Base-by-base conservation (phyloP, 2,888 invertebrate species). In the Plagodis pulveraria region DNA sequence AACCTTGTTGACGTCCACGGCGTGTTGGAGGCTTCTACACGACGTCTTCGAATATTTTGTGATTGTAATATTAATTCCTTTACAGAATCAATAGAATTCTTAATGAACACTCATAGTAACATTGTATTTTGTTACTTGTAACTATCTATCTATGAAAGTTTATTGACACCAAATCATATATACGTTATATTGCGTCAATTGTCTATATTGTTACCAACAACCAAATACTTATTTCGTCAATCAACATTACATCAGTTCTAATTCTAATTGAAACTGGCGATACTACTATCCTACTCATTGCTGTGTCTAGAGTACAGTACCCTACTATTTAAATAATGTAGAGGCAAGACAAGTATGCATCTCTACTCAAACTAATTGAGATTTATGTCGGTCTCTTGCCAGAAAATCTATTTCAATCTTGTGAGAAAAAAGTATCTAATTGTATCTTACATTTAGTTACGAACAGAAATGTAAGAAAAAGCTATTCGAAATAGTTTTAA, bases 331-430 rank as follows among this genome's bases (percentile, higher is more conserved):
- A 22, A 22, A 22, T 22, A 22, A 22, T 22, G 22, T 22, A 22
- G 22, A 36, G 7, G 36, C 8, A 40, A 10, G 2, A 40, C 40
- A 40, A 22, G 45, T 52, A 34, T 53, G 58, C 58, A 58, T 33
- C 43, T 44, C 11, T 32, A 12, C 40, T 44, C 12, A 45, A 49
- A 46, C 40, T 58, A 53, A 53, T 53, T 53, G 53, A 58, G 49
- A 58, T 58, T 35, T 35, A 53, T 50, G 22, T 34, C 6, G 44
- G 12, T 38, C 48, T 49, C 43, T 7, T 58, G 58, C 53, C 58
- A 47, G 49, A 56, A 38, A 43, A 50, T 22, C 58, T 58, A 58
- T 58, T 58, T 41, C 36, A n/a, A 49, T n/a, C 33, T 12, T 42
- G 34, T 43, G 11, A 53, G 41, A 50, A 32, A 41, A 38, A n/a